A percentile compares a stretch with the other conserved stretches of the same genome.
These are phyloP conservation scores for Cryptotermes secundus DNA, from an alignment of 1,140 invertebrate species.

Conservation along the genomic window DNA sequence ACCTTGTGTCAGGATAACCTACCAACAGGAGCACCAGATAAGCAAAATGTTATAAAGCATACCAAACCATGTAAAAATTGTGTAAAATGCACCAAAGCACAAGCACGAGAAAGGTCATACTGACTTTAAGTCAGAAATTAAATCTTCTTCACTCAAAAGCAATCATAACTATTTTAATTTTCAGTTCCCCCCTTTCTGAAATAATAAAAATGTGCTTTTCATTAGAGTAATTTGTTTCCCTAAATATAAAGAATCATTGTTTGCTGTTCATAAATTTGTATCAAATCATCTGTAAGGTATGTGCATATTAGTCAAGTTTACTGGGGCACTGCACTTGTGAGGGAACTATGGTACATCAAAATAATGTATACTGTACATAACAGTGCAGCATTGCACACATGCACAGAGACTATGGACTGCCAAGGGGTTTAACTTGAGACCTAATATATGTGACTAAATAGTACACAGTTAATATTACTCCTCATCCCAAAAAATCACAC, in stretches of 20 bases:
- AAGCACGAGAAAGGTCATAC: too few relatives aligned
- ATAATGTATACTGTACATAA: background rate
- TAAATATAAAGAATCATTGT: background rate
- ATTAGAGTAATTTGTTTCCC: background rate
- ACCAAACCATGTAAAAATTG: too few relatives aligned
- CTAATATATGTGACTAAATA: constrained; percentile 9
- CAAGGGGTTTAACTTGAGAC: background rate
- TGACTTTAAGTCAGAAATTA: background rate
- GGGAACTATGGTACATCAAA: too few relatives aligned
- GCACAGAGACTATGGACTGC: background rate
- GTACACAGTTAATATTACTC: constrained; percentile 16
- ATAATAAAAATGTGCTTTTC: background rate
- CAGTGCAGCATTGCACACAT: background rate
- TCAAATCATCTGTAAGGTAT: background rate
- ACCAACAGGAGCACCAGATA: too few relatives aligned
- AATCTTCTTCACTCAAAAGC: background rate
- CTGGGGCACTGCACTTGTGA: background rate
- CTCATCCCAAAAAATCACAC: background rate
- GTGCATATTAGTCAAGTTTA: background rate
- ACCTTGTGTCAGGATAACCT: too few relatives aligned
- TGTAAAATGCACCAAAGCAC: too few relatives aligned
- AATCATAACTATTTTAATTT: background rate
- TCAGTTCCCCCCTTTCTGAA: background rate
- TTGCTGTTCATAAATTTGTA: background rate
- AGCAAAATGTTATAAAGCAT: too few relatives aligned